phyloP scores from a whole-genome alignment of 2,888 invertebrate genomes.

The Cataglyphis rosenhaueri region DNA sequence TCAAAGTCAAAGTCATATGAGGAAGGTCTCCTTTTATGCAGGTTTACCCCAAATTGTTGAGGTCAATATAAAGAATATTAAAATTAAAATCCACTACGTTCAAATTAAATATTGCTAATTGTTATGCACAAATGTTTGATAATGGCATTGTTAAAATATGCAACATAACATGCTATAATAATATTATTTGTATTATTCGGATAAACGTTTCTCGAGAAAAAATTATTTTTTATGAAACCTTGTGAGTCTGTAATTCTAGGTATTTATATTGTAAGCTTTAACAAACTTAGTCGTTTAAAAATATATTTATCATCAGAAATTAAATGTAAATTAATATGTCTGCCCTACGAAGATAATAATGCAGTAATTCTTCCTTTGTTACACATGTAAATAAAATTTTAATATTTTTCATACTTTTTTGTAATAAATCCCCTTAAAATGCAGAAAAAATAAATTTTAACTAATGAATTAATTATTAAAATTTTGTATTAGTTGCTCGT shows the following conservation, averaged over 20 bases:
- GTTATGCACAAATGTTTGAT: conserved; percentile 1
- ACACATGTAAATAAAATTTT: background rate
- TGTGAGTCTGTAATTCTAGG: background rate
- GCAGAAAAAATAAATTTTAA: background rate
- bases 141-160: background rate
- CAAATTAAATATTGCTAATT: background rate
- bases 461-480: background rate
- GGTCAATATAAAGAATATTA: conserved; percentile 3
- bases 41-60: background rate
- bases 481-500: background rate
- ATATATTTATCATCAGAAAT: conserved; percentile 1
- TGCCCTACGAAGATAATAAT: conserved; percentile 2
- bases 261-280: background rate
- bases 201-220: background rate
- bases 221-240: conserved; percentile 5
- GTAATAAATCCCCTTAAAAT: background rate
- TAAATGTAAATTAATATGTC: background rate
- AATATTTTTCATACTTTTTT: background rate
- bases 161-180: background rate
- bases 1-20: no score
- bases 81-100: conserved; percentile 1
- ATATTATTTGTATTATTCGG: conserved; percentile 12
- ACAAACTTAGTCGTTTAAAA: conserved; percentile 1
- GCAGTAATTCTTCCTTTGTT: background rate
- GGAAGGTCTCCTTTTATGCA: no score